These are phyloP conservation scores for Leptoteleia sp. DNA, from an alignment of 1,140 invertebrate genomes.

Conservation along the genomic window DNA sequence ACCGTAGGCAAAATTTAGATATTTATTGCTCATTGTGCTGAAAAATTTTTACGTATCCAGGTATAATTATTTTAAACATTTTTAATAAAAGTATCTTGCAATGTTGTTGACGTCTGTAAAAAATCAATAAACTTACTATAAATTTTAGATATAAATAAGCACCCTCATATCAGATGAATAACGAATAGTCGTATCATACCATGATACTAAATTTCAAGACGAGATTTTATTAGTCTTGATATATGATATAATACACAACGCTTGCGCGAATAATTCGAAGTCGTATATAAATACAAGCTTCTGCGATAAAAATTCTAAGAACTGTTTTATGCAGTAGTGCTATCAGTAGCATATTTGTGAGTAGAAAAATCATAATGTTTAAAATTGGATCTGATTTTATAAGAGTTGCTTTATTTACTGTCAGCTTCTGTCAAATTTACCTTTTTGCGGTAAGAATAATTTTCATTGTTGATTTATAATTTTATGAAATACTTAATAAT, in stretches of 20 bases:
- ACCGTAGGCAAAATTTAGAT: too few relatives aligned
- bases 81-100: too few relatives aligned
- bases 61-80: background rate
- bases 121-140: slow-evolving; percentile 15
- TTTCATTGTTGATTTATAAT: background rate
- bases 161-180: slow-evolving; percentile 28
- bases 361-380: slow-evolving; percentile 39
- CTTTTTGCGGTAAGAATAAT: slow-evolving; percentile 39
- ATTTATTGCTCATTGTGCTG: too few relatives aligned
- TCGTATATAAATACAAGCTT: slow-evolving; percentile 51
- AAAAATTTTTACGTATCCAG: too few relatives aligned
- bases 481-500: too few relatives aligned
- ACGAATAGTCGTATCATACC: slow-evolving; percentile 10
- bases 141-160: slow-evolving; percentile 8
- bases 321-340: slow-evolving; percentile 10
- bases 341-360: slow-evolving; percentile 14
- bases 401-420: slow-evolving; percentile 37
- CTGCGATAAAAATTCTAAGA: slow-evolving; percentile 10
- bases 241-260: slow-evolving; percentile 16
- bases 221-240: slow-evolving; percentile 25
- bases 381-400: slow-evolving; percentile 21
- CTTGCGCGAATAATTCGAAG: slow-evolving; percentile 33
- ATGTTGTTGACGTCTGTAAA: too few relatives aligned
- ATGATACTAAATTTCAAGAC: slow-evolving; percentile 1
- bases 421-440: slow-evolving; percentile 29